A percentile compares a stretch with the other conserved stretches of the same genome.
Conservation (phyloP, 2,113 vertebrate species). For the Cisticola juncidis region DNA sequence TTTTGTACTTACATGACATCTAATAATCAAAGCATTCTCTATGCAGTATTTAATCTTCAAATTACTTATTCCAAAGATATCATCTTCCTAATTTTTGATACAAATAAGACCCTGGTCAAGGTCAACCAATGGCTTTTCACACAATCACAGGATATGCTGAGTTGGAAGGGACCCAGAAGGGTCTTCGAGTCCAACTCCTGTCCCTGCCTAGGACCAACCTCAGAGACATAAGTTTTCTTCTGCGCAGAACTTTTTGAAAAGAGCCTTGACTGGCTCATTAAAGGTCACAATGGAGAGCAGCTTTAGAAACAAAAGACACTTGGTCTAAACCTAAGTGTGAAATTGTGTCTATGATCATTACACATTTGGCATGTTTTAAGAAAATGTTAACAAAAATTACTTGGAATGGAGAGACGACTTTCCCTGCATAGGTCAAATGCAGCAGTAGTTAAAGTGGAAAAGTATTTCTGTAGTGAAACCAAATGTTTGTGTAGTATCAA, state of each 20-base stretch:
- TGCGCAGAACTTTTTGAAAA: not conserved
- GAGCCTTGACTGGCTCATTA: not conserved
- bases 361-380: not conserved
- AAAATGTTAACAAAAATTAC: not conserved
- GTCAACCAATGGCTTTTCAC: not conserved
- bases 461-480: not conserved
- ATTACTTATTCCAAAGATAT: not conserved
- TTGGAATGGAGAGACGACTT: not conserved
- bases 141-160: not conserved
- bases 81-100: not conserved
- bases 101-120: not conserved
- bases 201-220: not conserved
- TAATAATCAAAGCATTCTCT: not conserved
- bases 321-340: not conserved
- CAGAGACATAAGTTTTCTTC: not conserved
- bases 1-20: not conserved
- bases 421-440: not conserved
- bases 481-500: not conserved
- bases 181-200: accelerated
- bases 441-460: not conserved
- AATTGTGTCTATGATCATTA: not conserved
- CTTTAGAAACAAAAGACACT: not conserved
- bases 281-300: not conserved
- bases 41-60: not conserved
- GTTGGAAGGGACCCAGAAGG: not conserved